Conservation (phyloP, 2,113 vertebrate genomes). For the Paramormyrops kingsleyae region DNA sequence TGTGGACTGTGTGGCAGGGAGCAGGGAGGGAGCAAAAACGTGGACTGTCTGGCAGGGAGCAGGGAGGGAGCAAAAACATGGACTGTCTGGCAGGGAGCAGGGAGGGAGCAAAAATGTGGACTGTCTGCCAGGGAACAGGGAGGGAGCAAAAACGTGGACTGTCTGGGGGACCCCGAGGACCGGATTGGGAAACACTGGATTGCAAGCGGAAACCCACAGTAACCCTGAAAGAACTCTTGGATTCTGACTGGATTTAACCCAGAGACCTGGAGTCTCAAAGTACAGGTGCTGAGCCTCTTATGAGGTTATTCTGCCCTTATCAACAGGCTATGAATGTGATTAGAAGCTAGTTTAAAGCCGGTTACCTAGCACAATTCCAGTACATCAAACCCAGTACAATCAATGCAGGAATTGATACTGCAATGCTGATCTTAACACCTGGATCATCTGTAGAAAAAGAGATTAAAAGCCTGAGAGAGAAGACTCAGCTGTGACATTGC, state of each 20-base stretch:
- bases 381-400: conserved; percentile 51
- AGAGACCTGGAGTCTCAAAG: not conserved
- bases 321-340: not conserved
- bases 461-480: not conserved
- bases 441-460: conserved; percentile 39
- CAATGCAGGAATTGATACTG: conserved; percentile 29
- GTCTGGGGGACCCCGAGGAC: not conserved
- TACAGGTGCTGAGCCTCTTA: not conserved
- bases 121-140: not conserved
- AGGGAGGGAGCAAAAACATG: not conserved
- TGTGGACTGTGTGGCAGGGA: too few relatives aligned
- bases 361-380: conserved; percentile 54
- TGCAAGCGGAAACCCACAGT: not conserved
- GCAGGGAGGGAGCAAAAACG: too few relatives aligned
- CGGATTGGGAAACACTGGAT: not conserved
- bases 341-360: not conserved
- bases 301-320: not conserved
- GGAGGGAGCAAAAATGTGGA: not conserved
- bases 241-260: not conserved
- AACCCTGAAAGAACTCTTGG: not conserved
- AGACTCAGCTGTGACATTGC: not conserved
- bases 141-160: not conserved
- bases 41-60: too few relatives aligned
- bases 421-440: conserved; percentile 32
- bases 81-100: not conserved